Evolutionary conservation across 2,113 vertebrate species (phyloP), one percentile per base, ranked within the genome.

Genomic region (Gadus chalcogrammus): DNA sequence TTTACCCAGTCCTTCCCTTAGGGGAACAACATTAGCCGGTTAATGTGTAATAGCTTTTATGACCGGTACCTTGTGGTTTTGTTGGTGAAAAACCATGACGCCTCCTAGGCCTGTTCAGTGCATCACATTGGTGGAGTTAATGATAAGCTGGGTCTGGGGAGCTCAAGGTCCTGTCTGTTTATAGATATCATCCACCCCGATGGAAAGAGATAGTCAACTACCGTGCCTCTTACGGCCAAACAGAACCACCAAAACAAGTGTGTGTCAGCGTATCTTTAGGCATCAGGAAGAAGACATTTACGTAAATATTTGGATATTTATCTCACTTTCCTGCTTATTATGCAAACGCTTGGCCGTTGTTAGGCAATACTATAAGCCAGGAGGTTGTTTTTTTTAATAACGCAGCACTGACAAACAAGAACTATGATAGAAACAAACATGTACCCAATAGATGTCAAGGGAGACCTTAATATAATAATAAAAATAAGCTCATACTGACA

Each of bases 151-250:
- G 64, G 61, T 20, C 35, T 2, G 42, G 24, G 53, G 42, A 15
- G 75, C 71, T 82, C 78, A 85, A 77, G 62, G 82, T 75, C 59
- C 3, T 62, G 31, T 2, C 15, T 64, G 71, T 69, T 64, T 27
- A 67, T 42, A 31, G 52, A 31, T 24, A 20, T 59, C 6, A 7
- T 70, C 58, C 55, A 55, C 58, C 48, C 64, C 52, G 38, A 68
- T 67, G 59, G 17, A 74, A 70, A 70, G 55, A 3, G 48, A 6
- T 15, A 59, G 42, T 58, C 13, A 58, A 58, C 16, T 58, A n/a
- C 15, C 55, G 17, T 58, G 55, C 55, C 55, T 58, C 17, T 13
- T 48, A 6, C 42, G 42, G 2, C 2, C 13, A 58, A 16, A 58
- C 55, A 17, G 8, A 61, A 22, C 20, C 5, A 61, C 59, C 59